Percentiles rank a stretch among this genome's conserved stretches.
Evolutionary conservation across 2,888 invertebrate genomes (phyloP).

Genomic region (Cataglyphis albicans): DNA sequence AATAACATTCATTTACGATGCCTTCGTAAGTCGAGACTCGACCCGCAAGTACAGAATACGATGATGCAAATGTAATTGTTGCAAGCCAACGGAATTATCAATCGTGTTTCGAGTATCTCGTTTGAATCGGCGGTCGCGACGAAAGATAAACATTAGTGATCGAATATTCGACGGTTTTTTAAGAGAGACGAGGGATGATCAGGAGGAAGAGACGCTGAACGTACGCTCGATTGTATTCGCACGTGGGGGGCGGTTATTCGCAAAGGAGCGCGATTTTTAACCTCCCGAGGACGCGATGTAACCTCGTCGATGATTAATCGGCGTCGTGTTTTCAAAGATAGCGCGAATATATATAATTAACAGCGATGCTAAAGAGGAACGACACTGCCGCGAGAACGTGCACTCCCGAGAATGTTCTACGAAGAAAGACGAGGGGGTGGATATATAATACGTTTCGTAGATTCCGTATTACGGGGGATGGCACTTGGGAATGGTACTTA

Average conservation of each 20-base stretch:
- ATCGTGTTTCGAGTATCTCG: background rate
- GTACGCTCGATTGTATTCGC: background rate
- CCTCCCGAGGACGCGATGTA: background rate
- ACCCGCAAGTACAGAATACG: background rate
- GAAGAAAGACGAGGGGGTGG: background rate
- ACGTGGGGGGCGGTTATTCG: background rate
- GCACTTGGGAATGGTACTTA: background rate
- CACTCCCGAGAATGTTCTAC: background rate
- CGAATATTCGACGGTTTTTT: background rate
- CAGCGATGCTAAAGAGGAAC: background rate
- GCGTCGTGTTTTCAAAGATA: background rate
- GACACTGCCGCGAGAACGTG: background rate
- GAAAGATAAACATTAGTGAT: background rate
- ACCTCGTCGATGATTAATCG: background rate
- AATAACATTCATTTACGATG: background rate
- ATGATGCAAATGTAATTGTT: background rate
- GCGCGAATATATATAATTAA: background rate
- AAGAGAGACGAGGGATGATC: background rate
- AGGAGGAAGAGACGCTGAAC: background rate
- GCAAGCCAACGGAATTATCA: background rate
- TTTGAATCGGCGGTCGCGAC: background rate
- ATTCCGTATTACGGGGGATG: background rate
- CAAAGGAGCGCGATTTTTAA: slow-evolving; percentile 2
- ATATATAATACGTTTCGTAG: background rate
- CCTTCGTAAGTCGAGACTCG: background rate